Conservation (phyloP, 1,140 invertebrate genomes). For the Centruroides vittatus region DNA sequence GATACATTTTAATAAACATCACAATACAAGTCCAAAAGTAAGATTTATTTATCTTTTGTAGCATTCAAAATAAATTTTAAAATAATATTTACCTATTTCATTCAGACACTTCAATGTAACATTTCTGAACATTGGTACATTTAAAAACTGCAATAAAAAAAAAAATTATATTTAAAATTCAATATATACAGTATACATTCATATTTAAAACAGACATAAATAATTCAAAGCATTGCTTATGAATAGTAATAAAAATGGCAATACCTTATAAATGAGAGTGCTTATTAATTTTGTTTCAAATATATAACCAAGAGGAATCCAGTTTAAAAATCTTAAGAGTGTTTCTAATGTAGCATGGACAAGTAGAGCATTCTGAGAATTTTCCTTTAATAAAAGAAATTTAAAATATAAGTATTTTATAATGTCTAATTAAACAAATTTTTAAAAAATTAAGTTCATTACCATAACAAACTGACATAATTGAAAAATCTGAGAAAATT, state of each 20-base stretch:
- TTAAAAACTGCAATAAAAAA: conserved; percentile 60
- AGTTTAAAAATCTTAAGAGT: conserved; percentile 90
- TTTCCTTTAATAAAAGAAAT: conserved; percentile 44
- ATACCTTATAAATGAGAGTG: conserved; percentile 82
- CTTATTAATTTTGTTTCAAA: conserved; percentile 97
- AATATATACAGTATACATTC: too few species aligned
- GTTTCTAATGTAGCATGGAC: conserved; percentile 92
- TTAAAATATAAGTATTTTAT: too few species aligned
- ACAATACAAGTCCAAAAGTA: too few species aligned
- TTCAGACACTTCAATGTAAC: conserved; percentile 96
- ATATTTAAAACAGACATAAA: too few species aligned
- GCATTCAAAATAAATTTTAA: too few species aligned
- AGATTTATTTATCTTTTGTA: too few species aligned
- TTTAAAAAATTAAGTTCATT: conserved; percentile 18
- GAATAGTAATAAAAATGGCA: not conserved
- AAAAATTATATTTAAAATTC: conserved; percentile 1
- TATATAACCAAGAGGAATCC: conserved; percentile 98
- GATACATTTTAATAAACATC: too few species aligned
- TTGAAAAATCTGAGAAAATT: conserved; percentile 96
- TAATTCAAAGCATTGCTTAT: too few species aligned
- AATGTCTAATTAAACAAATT: too few species aligned
- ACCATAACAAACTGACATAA: conserved; percentile 93
- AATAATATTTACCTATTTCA: conserved; percentile 52
- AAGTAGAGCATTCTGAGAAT: conserved; percentile 88
- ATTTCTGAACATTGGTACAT: conserved; percentile 95